Base-by-base conservation (phyloP, 2,113 vertebrate species). In the Lepisosteus osseus region DNA sequence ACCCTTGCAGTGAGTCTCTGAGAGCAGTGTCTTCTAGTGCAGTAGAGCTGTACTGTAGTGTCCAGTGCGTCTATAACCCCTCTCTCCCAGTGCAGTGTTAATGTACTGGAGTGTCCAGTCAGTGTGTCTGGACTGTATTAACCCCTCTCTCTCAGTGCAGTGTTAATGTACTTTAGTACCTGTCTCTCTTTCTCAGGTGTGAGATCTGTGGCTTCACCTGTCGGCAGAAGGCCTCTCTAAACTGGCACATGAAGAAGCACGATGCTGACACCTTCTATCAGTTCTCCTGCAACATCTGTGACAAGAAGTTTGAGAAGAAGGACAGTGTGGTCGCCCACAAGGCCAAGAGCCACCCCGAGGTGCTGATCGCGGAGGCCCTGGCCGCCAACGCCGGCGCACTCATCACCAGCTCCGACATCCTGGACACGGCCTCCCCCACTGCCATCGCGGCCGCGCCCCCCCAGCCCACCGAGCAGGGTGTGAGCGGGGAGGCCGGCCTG, bases 211-310 rank as follows among this genome's bases (percentile, higher is more conserved):
- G 97, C 41, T 99, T 99, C 82, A 99, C 96, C 7, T 99, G 97
- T 82, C 93, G 97, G 67, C 97, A 99, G 86, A 99, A 99, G 84
- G 97, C 97, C 1, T 99, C 97, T 55, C 94, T 99, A 65, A 99
- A 99, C 86, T 99, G 97, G 97, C 97, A 99, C 91, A 99, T 99
- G 97, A 99, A 98, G 91, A 99, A 99, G 72, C 97, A 99, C 0
- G 97, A 99, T 0, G 97, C 97, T 0, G 96, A 98, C 73, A 95
- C 97, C 82, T 95, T 94, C 75, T 99, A 99, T 85, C 97, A 98
- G 84, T 99, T 99, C 79, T 97, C 97, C 85, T 99, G 97, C 87
- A 95, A 95, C 81, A 97, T 99, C 80, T 99, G 97, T 3, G 95
- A 96, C 81, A 99, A 99, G 90, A 98, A 97, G 75, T 99, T 99